Conservation (phyloP, 2,888 invertebrate species). For the Ellobium chinense region DNA sequence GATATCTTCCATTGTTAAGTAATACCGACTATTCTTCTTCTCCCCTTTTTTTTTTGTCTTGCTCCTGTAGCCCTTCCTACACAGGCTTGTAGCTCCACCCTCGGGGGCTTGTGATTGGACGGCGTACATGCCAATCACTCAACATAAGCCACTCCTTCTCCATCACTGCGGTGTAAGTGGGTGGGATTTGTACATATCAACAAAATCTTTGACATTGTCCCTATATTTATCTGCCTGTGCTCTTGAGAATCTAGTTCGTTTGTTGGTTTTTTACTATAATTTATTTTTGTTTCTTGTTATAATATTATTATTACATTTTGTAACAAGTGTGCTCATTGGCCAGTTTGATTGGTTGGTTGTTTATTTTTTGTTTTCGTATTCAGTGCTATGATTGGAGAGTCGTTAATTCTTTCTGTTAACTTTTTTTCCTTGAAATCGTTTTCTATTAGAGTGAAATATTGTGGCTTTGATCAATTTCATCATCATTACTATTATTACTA, state of each 20-base stretch:
- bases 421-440: constrained; percentile 21
- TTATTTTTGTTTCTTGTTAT: constrained; percentile 12
- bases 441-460: constrained; percentile 38
- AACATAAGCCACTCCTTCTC: constrained; percentile 25
- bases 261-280: constrained; percentile 15
- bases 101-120: constrained; percentile 37
- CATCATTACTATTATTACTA: constrained; percentile 14
- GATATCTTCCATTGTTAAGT: background rate
- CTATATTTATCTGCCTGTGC: constrained; percentile 45
- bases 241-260: constrained; percentile 40
- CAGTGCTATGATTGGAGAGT: constrained; percentile 36
- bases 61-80: constrained; percentile 16
- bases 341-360: constrained; percentile 36
- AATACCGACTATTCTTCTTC: constrained; percentile 27
- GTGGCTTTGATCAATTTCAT: constrained; percentile 38
- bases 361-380: constrained; percentile 26
- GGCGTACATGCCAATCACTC: constrained; percentile 36
- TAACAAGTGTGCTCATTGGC: constrained; percentile 40
- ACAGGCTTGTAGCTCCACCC: constrained; percentile 34
- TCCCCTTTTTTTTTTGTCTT: constrained; percentile 25
- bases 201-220: constrained; percentile 45
- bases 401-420: constrained; percentile 34
- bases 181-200: constrained; percentile 41
- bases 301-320: constrained; percentile 38
- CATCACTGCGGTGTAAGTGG: constrained; percentile 43